A percentile compares a stretch with the other conserved stretches of the same genome.
These are phyloP conservation scores for Percopsis omiscomaycus DNA, from an alignment of 2,797 vertebrate genomes.

Conservation along the genomic window DNA sequence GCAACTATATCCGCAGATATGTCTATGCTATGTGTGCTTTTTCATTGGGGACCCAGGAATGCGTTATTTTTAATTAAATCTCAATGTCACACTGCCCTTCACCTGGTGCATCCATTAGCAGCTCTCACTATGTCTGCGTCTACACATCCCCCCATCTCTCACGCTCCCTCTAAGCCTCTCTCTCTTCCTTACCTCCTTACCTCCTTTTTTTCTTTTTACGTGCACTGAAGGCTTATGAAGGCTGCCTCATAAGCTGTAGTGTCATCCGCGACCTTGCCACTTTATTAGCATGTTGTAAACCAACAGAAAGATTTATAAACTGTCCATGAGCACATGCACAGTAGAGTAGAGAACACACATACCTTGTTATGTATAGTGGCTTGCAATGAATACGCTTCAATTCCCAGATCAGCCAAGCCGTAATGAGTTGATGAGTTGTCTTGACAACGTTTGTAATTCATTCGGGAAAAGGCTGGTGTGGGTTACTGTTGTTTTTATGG, in stretches of 20 bases:
- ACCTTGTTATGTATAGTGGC: too few species aligned
- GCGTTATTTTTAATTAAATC: conserved; percentile 81
- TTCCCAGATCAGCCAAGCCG: not conserved
- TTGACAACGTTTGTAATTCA: too few species aligned
- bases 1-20: conserved; percentile 39
- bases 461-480: too few species aligned
- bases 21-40: conserved; percentile 48
- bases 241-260: conserved; percentile 5
- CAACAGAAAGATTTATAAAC: conserved; percentile 26
- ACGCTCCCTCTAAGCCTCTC: conserved; percentile 15
- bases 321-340: conserved; percentile 6
- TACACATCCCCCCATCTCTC: conserved; percentile 7
- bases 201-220: conserved; percentile 2
- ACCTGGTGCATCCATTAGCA: conserved; percentile 64
- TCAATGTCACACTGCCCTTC: conserved; percentile 80
- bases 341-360: not conserved
- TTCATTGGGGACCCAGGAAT: conserved; percentile 64
- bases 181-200: not conserved
- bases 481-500: too few species aligned
- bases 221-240: conserved; percentile 12
- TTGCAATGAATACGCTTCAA: not conserved
- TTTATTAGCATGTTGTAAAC: conserved; percentile 22
- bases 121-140: conserved; percentile 40
- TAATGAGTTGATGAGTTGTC: too few species aligned
- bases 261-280: not conserved